Conservation (phyloP, 2,888 invertebrate genomes). For the Tetanocera ferruginea region DNA sequence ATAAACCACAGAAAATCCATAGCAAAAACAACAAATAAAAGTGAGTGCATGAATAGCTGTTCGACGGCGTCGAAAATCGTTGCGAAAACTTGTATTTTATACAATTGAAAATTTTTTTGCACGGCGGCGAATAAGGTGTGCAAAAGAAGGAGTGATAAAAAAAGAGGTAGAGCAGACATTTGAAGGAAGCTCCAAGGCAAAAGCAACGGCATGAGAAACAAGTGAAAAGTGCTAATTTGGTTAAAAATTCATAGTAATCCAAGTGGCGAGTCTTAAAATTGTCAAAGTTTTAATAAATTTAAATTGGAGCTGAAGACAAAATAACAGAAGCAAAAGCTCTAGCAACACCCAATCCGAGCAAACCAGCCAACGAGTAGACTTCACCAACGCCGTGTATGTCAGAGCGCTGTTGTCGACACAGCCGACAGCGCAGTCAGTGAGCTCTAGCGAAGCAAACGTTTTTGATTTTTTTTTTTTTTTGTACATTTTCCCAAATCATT, state of each 20-base stretch:
- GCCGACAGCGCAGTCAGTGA: constrained; percentile 42
- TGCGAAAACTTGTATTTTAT: constrained; percentile 39
- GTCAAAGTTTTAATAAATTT: constrained; percentile 25
- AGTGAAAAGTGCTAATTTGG: constrained; percentile 42
- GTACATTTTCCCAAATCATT: background rate
- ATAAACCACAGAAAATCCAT: constrained; percentile 41
- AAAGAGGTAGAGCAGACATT: constrained; percentile 43
- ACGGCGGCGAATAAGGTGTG: constrained; percentile 55
- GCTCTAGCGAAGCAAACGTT: constrained; percentile 16
- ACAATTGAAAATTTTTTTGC: constrained; percentile 56
- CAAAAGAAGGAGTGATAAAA: constrained; percentile 53
- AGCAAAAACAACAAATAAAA: constrained; percentile 41
- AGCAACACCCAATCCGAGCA: constrained; percentile 47
- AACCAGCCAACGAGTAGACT: constrained; percentile 47
- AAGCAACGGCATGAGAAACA: constrained; percentile 13
- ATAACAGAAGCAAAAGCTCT: background rate
- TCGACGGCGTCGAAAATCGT: constrained; percentile 27
- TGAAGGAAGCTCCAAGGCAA: constrained; percentile 3
- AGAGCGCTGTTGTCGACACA: constrained; percentile 40
- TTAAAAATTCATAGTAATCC: constrained; percentile 36
- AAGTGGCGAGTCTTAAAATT: constrained; percentile 18
- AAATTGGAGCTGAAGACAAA: background rate
- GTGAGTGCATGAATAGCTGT: constrained; percentile 43
- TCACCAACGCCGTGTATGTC: constrained; percentile 44
- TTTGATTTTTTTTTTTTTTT: constrained; percentile 3